Conservation (phyloP, 2,113 vertebrate species). For the Tamias sibiricus region DNA sequence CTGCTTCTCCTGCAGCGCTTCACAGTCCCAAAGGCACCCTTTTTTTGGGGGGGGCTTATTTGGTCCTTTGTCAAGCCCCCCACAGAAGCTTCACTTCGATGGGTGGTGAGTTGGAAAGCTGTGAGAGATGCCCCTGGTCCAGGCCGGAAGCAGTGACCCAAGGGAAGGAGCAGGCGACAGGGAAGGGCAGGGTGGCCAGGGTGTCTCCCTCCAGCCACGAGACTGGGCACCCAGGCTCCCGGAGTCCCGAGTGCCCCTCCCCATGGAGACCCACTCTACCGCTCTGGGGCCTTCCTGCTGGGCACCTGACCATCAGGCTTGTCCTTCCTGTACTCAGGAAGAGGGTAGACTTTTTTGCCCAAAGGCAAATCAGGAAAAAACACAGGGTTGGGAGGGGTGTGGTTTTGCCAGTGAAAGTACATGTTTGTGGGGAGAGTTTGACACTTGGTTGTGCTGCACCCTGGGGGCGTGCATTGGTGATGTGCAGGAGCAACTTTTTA, state of each 20-base stretch:
- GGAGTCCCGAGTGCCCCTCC: background rate
- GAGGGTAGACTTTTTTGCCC: background rate
- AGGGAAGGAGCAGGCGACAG: background rate
- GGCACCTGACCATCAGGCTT: background rate
- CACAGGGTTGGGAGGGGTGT: accelerated
- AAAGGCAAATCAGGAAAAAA: background rate
- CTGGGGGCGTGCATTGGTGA: background rate
- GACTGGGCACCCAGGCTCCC: background rate
- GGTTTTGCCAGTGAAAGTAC: background rate
- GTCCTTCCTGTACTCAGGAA: background rate
- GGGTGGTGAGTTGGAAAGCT: background rate
- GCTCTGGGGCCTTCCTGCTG: background rate
- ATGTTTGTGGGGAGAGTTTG: background rate
- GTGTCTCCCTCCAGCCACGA: background rate
- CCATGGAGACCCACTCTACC: background rate
- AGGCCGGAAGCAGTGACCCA: background rate
- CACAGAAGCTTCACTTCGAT: background rate
- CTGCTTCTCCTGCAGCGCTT: background rate
- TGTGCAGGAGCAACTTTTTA: background rate
- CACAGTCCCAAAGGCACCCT: background rate
- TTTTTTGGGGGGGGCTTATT: no score
- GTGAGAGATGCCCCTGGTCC: background rate
- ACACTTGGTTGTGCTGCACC: background rate
- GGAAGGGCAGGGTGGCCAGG: background rate
- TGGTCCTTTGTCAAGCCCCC: background rate